These are phyloP conservation scores for Phenganax stokvisi DNA, from an alignment of 92 coral and sea anemone species.

Conservation along the genomic window DNA sequence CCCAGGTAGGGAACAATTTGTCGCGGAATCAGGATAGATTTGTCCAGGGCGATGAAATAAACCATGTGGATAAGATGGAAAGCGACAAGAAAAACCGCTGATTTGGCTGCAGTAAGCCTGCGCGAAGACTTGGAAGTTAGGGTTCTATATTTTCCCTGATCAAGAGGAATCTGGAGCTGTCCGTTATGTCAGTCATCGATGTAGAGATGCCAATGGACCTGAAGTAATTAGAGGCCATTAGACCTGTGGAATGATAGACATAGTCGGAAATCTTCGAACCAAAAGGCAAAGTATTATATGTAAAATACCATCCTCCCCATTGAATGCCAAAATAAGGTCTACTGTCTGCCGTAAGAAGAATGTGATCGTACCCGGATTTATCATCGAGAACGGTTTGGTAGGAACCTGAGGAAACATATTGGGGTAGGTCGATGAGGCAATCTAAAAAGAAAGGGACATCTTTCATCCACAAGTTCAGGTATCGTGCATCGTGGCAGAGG, in stretches of 20 bases:
- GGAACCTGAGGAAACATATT: conserved; percentile 30
- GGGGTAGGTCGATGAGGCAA: conserved; percentile 7
- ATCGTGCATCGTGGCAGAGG: conserved; percentile 46
- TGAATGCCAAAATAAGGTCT: conserved; percentile 46
- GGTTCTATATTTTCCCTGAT: neutral
- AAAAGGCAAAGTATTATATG: no score
- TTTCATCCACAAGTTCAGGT: conserved; percentile 44
- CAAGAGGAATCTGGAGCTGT: neutral
- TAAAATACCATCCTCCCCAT: conserved; percentile 61
- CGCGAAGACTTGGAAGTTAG: neutral
- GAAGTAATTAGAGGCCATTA: conserved; percentile 43
- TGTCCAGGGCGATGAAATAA: conserved; percentile 29
- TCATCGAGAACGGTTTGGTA: conserved; percentile 37
- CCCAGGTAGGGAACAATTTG: conserved; percentile 45
- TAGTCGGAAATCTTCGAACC: conserved; percentile 54
- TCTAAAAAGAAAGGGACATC: conserved; percentile 28
- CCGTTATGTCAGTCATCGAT: conserved; percentile 36
- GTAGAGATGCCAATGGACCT: conserved; percentile 49
- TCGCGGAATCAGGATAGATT: conserved; percentile 24
- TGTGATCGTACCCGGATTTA: conserved; percentile 42
- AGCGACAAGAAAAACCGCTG: conserved; percentile 26
- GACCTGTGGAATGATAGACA: conserved; percentile 55
- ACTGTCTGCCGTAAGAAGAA: conserved; percentile 10
- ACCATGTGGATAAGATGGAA: conserved; percentile 24
- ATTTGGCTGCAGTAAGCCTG: conserved; percentile 1